Percentiles rank a stretch among this genome's conserved stretches.
phyloP scores from a whole-genome alignment of 2,797 vertebrate genomes.

The Okamejei kenojei region DNA sequence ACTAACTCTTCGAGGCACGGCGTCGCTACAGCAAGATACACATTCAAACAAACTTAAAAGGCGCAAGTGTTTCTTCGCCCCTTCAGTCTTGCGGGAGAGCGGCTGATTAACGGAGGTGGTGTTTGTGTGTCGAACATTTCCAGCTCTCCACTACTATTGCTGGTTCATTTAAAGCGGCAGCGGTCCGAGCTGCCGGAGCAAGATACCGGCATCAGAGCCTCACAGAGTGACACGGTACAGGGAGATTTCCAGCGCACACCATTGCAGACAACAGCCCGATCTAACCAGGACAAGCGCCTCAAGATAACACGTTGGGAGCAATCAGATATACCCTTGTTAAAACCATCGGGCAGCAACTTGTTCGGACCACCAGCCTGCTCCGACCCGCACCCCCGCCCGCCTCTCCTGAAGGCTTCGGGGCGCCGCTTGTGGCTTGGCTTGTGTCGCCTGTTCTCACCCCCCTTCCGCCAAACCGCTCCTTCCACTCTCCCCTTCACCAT shows the following conservation, averaged over 20 bases:
- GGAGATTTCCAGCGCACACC: background rate
- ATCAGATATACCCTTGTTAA: background rate
- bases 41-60: background rate
- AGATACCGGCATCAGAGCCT: no score
- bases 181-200: no score
- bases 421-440: no score
- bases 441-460: background rate
- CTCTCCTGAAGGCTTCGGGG: background rate
- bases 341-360: no score
- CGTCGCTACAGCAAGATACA: background rate
- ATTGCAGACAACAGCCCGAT: background rate
- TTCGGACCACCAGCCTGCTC: no score
- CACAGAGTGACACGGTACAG: background rate
- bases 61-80: background rate
- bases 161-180: no score
- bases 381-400: no score
- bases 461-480: no score
- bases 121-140: no score
- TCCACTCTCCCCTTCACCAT: no score
- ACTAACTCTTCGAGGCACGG: no score
- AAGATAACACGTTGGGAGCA: background rate
- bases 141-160: background rate
- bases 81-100: background rate
- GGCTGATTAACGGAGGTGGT: no score
- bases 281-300: background rate